Evolutionary conservation across 2,888 invertebrate species (phyloP), one percentile per base, ranked within the genome.

Genomic region (Linnaemya tessellans): DNA sequence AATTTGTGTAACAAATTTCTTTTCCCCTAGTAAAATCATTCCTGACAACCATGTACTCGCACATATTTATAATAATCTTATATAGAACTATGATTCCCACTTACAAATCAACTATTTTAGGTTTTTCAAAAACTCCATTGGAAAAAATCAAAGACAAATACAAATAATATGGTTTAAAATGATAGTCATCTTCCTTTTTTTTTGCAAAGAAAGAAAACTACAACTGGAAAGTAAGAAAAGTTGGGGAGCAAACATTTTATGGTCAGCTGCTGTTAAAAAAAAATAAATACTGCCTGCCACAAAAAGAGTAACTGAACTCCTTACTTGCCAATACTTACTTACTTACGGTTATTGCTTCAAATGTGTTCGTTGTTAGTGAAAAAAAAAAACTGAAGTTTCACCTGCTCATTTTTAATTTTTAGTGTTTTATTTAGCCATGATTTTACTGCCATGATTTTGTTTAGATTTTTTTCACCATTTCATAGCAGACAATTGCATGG

Each of bases 371-470:
- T 85, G 81, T 75, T 56, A 64, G 68, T 22, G 68, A 74, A 70
- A 30, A 46, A 49, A 58, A 65, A 65, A 73, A 65, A 49, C 38
- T 60, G 74, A 82, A 85, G 85, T 85, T 85, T 85, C 85, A 85
- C 85, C 85, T 85, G 85, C 85, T 82, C 79, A 79, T 81, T 85
- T 85, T 85, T 85, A 85, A 85, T 85, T 85, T 85, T 85, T 82
- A 85, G 74, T 82, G 51, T 85, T 85, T 85, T 71, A 78, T 85
- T 82, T 79, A 79, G 62, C 73, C 81, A 82, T 82, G 79, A 85
- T 81, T 84, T 80, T 77, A 71, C 80, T 43, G 68, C 67, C 74
- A 60, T 74, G 80, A 80, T 82, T 82, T 82, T 62, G 54, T 81
- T 70, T 80, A 58, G 65, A 54, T 68, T 68, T 81, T 73, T 65